Percentiles rank a stretch among this genome's conserved stretches.
Evolutionary conservation across 1,140 invertebrate genomes (phyloP).

Genomic region (Cyclargus thomasi): DNA sequence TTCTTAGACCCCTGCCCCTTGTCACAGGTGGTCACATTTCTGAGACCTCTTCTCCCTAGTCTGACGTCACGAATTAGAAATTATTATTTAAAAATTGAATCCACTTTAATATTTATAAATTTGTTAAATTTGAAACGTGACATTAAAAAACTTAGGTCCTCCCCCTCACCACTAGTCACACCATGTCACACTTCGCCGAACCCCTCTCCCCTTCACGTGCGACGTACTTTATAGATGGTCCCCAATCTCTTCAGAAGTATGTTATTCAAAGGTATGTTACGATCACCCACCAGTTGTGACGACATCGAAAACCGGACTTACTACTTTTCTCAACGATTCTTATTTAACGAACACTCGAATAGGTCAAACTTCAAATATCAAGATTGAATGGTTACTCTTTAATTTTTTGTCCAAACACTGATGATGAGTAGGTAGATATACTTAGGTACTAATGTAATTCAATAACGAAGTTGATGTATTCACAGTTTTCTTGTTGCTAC

Average conservation of each 20-base stretch:
- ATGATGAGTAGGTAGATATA: not conserved
- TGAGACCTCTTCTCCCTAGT: too few species aligned
- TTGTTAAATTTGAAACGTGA: too few species aligned
- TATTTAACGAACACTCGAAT: conserved; percentile 4
- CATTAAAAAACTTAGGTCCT: too few species aligned
- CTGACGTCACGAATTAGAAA: too few species aligned
- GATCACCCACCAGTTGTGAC: not conserved
- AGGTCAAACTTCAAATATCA: not conserved
- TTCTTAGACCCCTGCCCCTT: too few species aligned
- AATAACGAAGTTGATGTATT: not conserved
- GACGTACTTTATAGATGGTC: too few species aligned
- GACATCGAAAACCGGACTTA: conserved; percentile 8
- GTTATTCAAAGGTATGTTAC: not conserved
- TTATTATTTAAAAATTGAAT: too few species aligned
- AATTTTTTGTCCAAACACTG: not conserved
- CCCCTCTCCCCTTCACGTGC: too few species aligned
- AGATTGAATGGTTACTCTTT: not conserved
- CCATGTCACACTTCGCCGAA: too few species aligned
- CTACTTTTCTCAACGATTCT: conserved; percentile 5
- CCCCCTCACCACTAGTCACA: too few species aligned
- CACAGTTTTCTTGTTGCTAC: not conserved
- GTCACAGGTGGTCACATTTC: too few species aligned
- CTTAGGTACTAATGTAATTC: not conserved
- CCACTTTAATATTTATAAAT: too few species aligned
- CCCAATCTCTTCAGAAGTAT: not conserved